Evolutionary conservation across 2,113 vertebrate species (phyloP), one percentile per base, ranked within the genome.

Genomic region (Hucho hucho): DNA sequence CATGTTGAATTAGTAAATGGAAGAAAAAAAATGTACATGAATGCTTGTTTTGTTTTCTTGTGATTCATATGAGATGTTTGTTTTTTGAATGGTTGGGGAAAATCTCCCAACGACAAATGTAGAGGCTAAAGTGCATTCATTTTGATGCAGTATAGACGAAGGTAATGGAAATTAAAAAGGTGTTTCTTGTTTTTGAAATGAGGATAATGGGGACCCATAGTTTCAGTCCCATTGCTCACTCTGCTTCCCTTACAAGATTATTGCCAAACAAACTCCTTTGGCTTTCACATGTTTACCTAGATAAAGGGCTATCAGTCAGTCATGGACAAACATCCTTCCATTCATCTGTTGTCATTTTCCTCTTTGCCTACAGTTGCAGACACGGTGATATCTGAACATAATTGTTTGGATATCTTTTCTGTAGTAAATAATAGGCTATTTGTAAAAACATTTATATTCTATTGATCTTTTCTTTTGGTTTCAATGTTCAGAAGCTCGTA

Each of bases 301-400:
- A 83, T 79, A 74, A 92, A 92, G 91, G 91, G 90, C 90, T 93
- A 89, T 77, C 73, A 25, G 76, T 86, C 73, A 81, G 16, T 72
- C 61, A 71, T 79, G 72, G 80, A 77, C 81, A 77, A 24, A 64
- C 73, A 64, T 72, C 75, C 79, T 65, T 84, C 20, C 29, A 76
- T 71, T 79, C 2, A 6, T 75, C 75, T 66, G 74, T 71, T 26
- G 63, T 70, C n/a, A 65, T 76, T 77, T 76, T 69, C 16, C 49
- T 71, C 66, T n/a, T 9, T 75, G 69, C 67, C 84, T 73, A 74
- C 85, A 71, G 78, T 77, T 80, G 80, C 79, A 47, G 46, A 83
- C 70, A 37, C 71, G 79, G 78, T 69, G 65, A 37, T n/a, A 28
- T 74, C 63, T 29, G 61, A 64, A 29, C 63, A 4, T 69, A 22